These are phyloP conservation scores for Lasioglossum morio DNA, from an alignment of 2,888 invertebrate genomes.

Conservation along the genomic window DNA sequence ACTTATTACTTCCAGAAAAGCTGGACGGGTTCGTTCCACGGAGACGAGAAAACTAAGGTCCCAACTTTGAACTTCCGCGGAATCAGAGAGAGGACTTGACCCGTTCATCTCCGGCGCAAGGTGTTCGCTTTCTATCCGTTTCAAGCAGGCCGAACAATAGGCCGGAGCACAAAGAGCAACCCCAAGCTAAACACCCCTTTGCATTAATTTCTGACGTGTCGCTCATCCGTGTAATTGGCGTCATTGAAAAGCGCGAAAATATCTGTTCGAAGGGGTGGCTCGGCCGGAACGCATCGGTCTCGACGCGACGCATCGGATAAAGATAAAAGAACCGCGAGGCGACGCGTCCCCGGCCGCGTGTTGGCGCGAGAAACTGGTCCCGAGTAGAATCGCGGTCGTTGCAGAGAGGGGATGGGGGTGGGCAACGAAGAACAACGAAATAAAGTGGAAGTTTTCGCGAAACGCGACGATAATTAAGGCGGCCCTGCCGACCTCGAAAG, in stretches of 20 bases:
- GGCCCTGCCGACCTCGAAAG: conserved; percentile 80
- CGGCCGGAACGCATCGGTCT: background rate
- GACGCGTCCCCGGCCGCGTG: background rate
- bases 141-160: conserved; percentile 61
- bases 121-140: conserved; percentile 60
- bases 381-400: background rate
- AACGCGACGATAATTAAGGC: conserved; percentile 78
- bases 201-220: conserved; percentile 64
- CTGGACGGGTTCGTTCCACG: background rate
- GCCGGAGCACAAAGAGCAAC: conserved; percentile 51
- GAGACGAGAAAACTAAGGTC: background rate
- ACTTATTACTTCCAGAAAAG: background rate
- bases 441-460: conserved; percentile 67
- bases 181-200: conserved; percentile 57
- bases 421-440: conserved; percentile 49
- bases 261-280: background rate
- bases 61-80: conserved; percentile 12
- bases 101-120: conserved; percentile 46
- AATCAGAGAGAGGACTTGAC: conserved; percentile 24
- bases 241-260: conserved; percentile 22
- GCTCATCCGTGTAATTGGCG: conserved; percentile 59
- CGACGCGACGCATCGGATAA: background rate
- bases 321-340: background rate
- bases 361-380: background rate
- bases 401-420: background rate